phyloP scores from a whole-genome alignment of 2,888 invertebrate genomes.

The Drosophila lutescens region DNA sequence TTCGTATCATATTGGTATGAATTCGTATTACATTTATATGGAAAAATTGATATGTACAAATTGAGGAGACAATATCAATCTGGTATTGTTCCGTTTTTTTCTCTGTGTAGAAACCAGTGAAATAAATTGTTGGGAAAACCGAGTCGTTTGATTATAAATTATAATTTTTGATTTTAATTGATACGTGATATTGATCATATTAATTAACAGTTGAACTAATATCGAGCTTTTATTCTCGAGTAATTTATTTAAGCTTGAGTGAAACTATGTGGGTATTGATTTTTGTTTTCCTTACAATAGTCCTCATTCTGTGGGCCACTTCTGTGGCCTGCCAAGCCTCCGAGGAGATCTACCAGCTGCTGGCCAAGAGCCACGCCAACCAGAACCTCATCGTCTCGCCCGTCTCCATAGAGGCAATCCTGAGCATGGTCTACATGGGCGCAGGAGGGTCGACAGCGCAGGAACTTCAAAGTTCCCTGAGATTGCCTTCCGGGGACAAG shows the following conservation, averaged over 20 bases:
- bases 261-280: background rate
- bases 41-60: no score
- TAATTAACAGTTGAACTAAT: no score
- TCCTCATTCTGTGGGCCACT: conserved; percentile 9
- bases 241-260: background rate
- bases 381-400: conserved; percentile 63
- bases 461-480: conserved; percentile 13
- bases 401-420: conserved; percentile 87
- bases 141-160: background rate
- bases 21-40: no score
- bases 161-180: background rate
- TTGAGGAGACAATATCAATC: no score
- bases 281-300: conserved; percentile 2
- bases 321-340: conserved; percentile 7
- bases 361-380: conserved; percentile 30
- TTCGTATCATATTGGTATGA: no score
- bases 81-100: no score
- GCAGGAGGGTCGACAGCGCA: conserved; percentile 85
- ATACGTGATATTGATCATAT: background rate
- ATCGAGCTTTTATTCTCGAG: no score
- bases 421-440: conserved; percentile 89
- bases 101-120: background rate
- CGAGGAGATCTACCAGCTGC: conserved; percentile 26
- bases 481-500: conserved; percentile 12
- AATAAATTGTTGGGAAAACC: background rate